Evolutionary conservation across 2,888 invertebrate species (phyloP).

Genomic region (Drosophila gaucha): DNA sequence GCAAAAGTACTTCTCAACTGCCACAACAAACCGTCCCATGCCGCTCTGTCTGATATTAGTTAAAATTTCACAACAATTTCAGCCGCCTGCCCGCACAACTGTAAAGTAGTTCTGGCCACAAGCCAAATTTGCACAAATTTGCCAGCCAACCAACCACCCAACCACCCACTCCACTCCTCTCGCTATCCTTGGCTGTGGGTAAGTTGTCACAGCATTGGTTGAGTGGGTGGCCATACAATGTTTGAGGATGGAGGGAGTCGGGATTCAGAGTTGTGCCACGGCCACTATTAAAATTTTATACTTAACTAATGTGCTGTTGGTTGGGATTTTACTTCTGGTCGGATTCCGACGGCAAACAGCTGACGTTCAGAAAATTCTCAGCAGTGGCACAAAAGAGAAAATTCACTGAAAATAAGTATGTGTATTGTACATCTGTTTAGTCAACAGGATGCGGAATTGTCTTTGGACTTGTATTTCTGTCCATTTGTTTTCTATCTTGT

Average conservation of each 20-base stretch:
- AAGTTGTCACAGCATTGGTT: conserved; percentile 53
- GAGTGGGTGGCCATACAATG: conserved; percentile 37
- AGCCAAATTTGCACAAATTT: conserved; percentile 72
- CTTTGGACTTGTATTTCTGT: conserved; percentile 33
- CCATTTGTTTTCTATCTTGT: conserved; percentile 8
- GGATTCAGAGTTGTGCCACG: conserved; percentile 27
- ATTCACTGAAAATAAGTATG: conserved; percentile 37
- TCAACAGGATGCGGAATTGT: conserved; percentile 50
- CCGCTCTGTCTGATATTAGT: conserved; percentile 45
- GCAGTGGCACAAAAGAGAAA: conserved; percentile 39
- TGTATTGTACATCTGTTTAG: conserved; percentile 44
- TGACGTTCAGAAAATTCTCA: conserved; percentile 45
- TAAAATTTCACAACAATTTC: conserved; percentile 56
- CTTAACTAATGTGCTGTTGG: conserved; percentile 67
- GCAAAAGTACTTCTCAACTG: conserved; percentile 18
- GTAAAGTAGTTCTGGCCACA: conserved; percentile 70
- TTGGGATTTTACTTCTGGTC: conserved; percentile 43
- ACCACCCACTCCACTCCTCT: not conserved
- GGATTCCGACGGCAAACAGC: conserved; percentile 55
- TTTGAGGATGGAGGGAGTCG: not conserved
- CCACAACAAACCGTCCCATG: conserved; percentile 16
- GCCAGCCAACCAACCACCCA: conserved; percentile 20
- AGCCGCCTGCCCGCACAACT: conserved; percentile 50
- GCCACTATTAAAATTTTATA: conserved; percentile 67
- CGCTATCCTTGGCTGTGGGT: conserved; percentile 14